phyloP scores from a whole-genome alignment of 1,140 invertebrate species.

The Drosophila carrolli region DNA sequence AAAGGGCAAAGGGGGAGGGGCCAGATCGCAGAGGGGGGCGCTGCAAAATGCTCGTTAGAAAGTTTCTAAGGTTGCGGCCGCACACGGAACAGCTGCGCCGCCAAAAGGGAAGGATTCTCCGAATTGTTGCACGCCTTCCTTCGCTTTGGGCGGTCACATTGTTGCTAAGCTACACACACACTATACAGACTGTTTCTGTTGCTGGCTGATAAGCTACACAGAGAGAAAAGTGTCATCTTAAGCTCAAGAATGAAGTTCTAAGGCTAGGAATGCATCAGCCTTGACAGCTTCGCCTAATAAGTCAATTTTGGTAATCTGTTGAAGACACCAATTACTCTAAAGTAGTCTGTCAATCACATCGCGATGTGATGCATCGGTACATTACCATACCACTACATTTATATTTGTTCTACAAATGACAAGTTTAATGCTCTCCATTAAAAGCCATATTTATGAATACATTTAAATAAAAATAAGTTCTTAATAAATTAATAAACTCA shows the following conservation, averaged over 20 bases:
- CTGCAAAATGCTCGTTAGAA: constrained; percentile 49
- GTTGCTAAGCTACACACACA: constrained; percentile 41
- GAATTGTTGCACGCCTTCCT: constrained; percentile 67
- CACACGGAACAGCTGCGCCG: constrained; percentile 69
- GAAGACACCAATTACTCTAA: too few relatives aligned
- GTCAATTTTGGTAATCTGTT: too few relatives aligned
- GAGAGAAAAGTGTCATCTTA: background rate
- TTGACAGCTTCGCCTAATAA: too few relatives aligned
- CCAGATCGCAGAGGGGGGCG: constrained; percentile 7
- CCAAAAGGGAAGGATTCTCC: constrained; percentile 65
- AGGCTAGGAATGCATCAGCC: too few relatives aligned
- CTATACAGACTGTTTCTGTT: constrained; percentile 6
- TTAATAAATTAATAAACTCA: too few relatives aligned
- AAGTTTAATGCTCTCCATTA: too few relatives aligned
- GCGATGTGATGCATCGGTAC: too few relatives aligned
- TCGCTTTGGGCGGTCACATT: constrained; percentile 58
- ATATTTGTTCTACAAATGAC: too few relatives aligned
- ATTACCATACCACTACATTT: too few relatives aligned
- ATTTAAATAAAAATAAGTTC: too few relatives aligned
- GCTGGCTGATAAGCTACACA: constrained; percentile 53
- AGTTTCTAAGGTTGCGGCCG: constrained; percentile 57
- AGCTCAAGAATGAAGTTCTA: background rate
- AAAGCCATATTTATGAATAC: too few relatives aligned
- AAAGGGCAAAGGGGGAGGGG: background rate
- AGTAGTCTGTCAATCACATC: too few relatives aligned